phyloP scores from a whole-genome alignment of 2,113 vertebrate genomes.

The Grammomys surdaster region DNA sequence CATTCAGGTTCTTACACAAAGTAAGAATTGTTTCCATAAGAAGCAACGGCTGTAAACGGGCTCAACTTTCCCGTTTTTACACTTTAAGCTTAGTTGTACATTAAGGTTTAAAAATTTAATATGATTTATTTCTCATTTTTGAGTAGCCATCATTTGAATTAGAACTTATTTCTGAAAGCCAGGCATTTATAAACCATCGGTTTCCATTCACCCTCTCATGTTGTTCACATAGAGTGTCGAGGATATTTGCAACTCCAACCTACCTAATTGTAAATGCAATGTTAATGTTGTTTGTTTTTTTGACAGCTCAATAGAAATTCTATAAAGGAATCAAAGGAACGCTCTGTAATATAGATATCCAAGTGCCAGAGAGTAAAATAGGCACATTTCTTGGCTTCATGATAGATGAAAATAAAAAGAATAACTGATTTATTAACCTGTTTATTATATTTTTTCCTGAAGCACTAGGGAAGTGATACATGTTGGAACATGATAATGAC shows the following conservation, averaged over 20 bases:
- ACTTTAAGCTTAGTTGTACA: not conserved
- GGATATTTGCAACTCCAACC: constrained; percentile 34
- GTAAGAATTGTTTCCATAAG: not conserved
- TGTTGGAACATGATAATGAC: not conserved
- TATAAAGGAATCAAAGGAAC: not conserved
- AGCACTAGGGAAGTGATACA: not conserved
- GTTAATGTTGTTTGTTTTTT: not conserved
- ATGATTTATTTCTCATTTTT: not conserved
- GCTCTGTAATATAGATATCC: not conserved
- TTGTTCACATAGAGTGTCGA: not conserved
- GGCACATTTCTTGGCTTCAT: not conserved
- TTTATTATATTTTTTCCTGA: not conserved
- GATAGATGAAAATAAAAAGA: constrained; percentile 5
- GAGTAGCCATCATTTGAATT: not conserved
- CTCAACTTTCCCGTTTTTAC: not conserved
- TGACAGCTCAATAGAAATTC: constrained; percentile 24
- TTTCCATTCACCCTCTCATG: not conserved
- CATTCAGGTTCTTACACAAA: not conserved
- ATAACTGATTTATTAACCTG: not conserved
- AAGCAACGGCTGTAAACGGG: not conserved
- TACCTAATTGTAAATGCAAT: constrained; percentile 32
- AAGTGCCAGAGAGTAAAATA: not conserved
- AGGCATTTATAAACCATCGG: not conserved
- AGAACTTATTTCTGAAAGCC: constrained; percentile 14
- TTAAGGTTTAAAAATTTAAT: not conserved